Evolutionary conservation across 2,113 vertebrate genomes (phyloP).

Genomic region (Alces alces): DNA sequence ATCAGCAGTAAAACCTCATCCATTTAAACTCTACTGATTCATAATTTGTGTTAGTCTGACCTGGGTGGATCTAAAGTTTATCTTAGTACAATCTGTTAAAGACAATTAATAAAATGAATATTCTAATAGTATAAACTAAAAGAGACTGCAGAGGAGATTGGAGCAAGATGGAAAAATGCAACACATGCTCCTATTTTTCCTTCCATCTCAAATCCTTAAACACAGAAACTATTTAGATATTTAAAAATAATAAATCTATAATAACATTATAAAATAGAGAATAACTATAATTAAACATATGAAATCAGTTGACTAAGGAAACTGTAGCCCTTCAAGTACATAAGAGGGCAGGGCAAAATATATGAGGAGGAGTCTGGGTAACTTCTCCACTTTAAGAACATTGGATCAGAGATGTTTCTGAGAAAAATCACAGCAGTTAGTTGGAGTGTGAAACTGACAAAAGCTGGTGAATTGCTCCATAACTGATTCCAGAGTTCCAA

Average conservation of each 20-base stretch:
- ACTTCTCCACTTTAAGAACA: background rate
- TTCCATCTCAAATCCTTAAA: background rate
- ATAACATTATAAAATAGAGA: slow-evolving; percentile 11
- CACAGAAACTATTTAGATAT: slow-evolving; percentile 18
- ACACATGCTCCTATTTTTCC: background rate
- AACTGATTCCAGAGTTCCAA: background rate
- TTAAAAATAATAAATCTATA: slow-evolving; percentile 7
- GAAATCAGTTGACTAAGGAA: slow-evolving; percentile 25
- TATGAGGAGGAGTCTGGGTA: background rate
- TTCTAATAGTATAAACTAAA: slow-evolving; percentile 38
- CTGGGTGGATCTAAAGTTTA: slow-evolving; percentile 35
- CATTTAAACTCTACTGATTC: slow-evolving; percentile 39
- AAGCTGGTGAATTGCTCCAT: background rate
- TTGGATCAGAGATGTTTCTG: background rate
- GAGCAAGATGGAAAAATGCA: slow-evolving; percentile 27
- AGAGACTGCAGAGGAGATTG: background rate
- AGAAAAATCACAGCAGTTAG: background rate
- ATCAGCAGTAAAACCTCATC: slow-evolving; percentile 34
- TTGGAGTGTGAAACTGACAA: background rate
- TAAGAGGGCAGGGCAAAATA: background rate
- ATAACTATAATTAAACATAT: background rate
- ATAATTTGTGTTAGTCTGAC: slow-evolving; percentile 55
- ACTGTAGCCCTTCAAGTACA: background rate
- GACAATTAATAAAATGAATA: slow-evolving; percentile 51
- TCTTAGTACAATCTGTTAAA: slow-evolving; percentile 36